These are phyloP conservation scores for Hylia prasina DNA, from an alignment of 2,113 vertebrate genomes.

Conservation along the genomic window DNA sequence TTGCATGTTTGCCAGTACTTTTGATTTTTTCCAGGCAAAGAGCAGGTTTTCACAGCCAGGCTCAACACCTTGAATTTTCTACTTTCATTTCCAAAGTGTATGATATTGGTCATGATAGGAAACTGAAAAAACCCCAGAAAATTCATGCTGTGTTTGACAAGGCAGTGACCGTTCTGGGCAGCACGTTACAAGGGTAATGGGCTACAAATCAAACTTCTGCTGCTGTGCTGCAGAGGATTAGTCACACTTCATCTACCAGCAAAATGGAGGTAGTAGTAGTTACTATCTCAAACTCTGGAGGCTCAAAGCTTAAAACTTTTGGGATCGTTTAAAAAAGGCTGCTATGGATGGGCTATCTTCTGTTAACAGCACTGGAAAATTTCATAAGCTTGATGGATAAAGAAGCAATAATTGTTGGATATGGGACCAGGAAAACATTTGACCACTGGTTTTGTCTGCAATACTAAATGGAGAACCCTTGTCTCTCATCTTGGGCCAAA, in stretches of 20 bases:
- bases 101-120: slow-evolving; percentile 2
- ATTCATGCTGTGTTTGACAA: not conserved
- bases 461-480: not conserved
- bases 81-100: slow-evolving; percentile 1
- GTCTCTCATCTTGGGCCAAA: not conserved
- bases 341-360: not conserved
- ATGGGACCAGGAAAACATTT: slow-evolving; percentile 28
- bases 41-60: slow-evolving; percentile 29
- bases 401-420: slow-evolving; percentile 26
- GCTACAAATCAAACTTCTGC: slow-evolving; percentile 15
- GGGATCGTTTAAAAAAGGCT: not conserved
- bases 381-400: slow-evolving; percentile 25
- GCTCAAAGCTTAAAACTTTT: slow-evolving; percentile 4
- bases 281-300: not conserved
- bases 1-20: slow-evolving; percentile 7
- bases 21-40: slow-evolving; percentile 40
- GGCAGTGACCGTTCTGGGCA: slow-evolving; percentile 11
- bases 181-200: not conserved
- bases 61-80: slow-evolving; percentile 30
- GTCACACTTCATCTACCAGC: slow-evolving; percentile 37
- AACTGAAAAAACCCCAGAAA: not conserved
- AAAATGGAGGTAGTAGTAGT: slow-evolving; percentile 16
- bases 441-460: slow-evolving; percentile 30
- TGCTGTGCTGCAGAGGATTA: slow-evolving; percentile 40
- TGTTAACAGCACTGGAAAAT: slow-evolving; percentile 28